Evolutionary conservation across 35 echinoderm and acorn worm genomes (phyloP), one percentile per base, ranked within the genome.

Genomic region (Lytechinus variegatus): DNA sequence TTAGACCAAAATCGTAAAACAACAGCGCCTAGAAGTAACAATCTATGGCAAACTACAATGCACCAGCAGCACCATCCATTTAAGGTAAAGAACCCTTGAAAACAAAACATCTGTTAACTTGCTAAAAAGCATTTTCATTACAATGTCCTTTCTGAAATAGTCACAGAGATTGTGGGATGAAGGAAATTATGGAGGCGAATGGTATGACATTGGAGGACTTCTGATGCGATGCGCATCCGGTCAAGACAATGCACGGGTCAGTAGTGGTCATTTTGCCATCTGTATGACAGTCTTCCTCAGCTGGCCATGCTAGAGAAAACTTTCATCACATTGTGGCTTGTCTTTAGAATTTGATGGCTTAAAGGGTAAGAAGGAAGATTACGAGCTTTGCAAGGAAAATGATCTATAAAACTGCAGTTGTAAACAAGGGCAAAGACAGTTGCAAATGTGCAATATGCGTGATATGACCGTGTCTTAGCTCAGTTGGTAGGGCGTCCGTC

Each of bases 191-290:
- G 66, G 66, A 19, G 66, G 66, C 9, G 5, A 58, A 13, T n/a
- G 56, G 56, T 58, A 58, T 58, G 56, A 58, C 56, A 16, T 88
- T 88, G 27, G 88, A 90, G 88, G 88, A 90, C 88, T 90, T 90
- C 88, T 90, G 88, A 90, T 90, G 11, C 52, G 29, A 93, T 93
- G 92, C 11, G 92, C 92, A 93, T 93, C 92, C 92, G 92, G 92
- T 57, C 92, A 93, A 93, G 92, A 93, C 92, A 55, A 93, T 93
- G 6, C 54, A 24, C 9, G 54, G 54, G 92, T 93, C 92, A 93
- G 14, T 93, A 16, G 1, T 57, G 54, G 54, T 28, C 54, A 93
- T 55, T 93, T 55, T 93, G n/a, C 92, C 92, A 93, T 93, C 92
- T 93, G 92, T 54, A 93, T 55, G 16, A 9, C 9, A 19, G 29